These are phyloP conservation scores for Poeciliopsis turneri DNA, from an alignment of 2,797 vertebrate genomes.

Conservation along the genomic window DNA sequence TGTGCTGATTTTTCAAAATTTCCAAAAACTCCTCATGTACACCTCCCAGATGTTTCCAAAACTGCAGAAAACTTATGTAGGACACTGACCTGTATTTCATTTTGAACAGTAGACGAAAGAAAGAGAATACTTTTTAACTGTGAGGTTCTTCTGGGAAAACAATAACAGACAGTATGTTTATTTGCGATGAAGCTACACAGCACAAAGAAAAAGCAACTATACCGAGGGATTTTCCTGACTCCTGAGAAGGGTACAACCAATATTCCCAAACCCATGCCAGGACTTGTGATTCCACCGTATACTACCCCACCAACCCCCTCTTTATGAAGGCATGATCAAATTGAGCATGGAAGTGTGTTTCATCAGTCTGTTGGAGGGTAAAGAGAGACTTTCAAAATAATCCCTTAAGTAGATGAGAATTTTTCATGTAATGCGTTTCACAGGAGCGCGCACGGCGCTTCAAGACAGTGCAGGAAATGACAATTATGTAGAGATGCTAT, in stretches of 20 bases:
- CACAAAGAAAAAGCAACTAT: conserved; percentile 77
- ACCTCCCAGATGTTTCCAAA: conserved; percentile 67
- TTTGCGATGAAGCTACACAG: conserved; percentile 78
- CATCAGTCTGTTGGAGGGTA: conserved; percentile 79
- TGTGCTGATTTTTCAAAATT: conserved; percentile 36
- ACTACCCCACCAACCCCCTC: conserved; percentile 23
- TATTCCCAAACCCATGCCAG: conserved; percentile 80
- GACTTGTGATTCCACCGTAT: conserved; percentile 72
- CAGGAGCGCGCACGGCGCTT: neutral
- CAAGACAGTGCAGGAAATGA: conserved; percentile 62
- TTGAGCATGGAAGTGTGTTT: conserved; percentile 76
- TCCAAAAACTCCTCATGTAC: conserved; percentile 45
- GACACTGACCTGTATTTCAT: conserved; percentile 82
- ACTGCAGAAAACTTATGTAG: conserved; percentile 80
- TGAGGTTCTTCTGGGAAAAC: conserved; percentile 78
- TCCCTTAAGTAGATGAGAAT: conserved; percentile 79
- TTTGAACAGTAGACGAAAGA: conserved; percentile 73
- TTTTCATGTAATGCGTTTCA: conserved; percentile 63
- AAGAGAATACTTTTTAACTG: conserved; percentile 75
- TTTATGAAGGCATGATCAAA: conserved; percentile 79
- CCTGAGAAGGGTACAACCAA: conserved; percentile 81
- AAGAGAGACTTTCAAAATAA: conserved; percentile 82
- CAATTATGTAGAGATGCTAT: conserved; percentile 65
- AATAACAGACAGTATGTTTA: conserved; percentile 83
- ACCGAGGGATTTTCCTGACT: conserved; percentile 75